phyloP scores from a whole-genome alignment of 2,113 vertebrate genomes.

The Leptodactylus fuscus region DNA sequence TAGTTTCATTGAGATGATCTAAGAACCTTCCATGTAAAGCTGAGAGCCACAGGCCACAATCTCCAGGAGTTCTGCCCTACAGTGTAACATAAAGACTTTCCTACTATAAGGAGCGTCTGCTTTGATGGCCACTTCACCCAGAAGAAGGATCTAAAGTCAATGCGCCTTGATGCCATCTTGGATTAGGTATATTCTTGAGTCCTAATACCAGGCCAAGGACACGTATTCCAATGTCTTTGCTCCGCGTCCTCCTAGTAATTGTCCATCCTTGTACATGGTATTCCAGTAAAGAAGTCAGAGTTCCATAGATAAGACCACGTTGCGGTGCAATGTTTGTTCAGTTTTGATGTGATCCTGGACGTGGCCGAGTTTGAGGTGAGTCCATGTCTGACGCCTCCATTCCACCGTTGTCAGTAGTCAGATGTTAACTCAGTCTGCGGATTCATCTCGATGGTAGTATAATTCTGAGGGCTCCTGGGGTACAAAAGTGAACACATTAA shows the following conservation, averaged over 20 bases:
- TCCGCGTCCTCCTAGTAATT: background rate
- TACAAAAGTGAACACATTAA: constrained; percentile 33
- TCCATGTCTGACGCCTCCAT: background rate
- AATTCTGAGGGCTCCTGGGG: constrained; percentile 55
- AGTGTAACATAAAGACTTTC: background rate
- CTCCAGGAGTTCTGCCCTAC: background rate
- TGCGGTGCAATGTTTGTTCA: background rate
- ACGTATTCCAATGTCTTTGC: background rate
- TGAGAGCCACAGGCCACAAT: background rate
- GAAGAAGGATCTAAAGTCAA: background rate
- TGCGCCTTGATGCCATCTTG: background rate
- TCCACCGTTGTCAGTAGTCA: constrained; percentile 45
- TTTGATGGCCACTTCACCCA: background rate
- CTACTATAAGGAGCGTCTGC: background rate
- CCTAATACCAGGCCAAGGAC: too few relatives aligned
- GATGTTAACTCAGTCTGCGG: constrained; percentile 38
- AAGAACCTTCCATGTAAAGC: background rate
- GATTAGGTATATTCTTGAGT: background rate
- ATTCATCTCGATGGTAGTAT: constrained; percentile 64
- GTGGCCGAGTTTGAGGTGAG: background rate
- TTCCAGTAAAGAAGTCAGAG: background rate
- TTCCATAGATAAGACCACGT: background rate
- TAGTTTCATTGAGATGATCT: background rate
- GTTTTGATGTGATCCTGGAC: background rate
- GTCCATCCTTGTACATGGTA: background rate